Conservation (phyloP, 2,888 invertebrate species). For the Andrena fulva region DNA sequence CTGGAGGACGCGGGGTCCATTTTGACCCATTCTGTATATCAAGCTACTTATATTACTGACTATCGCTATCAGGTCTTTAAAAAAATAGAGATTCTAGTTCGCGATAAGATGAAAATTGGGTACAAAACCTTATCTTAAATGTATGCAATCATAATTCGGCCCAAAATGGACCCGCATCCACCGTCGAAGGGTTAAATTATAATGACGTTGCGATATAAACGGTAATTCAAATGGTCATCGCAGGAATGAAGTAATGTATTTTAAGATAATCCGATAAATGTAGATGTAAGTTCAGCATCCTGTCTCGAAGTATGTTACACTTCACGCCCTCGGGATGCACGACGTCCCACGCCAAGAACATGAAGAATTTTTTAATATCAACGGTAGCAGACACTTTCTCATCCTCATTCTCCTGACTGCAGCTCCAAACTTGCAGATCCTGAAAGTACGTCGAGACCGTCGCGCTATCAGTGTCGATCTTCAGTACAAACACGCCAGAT, state of each 20-base stretch:
- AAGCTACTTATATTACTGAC: too few relatives aligned
- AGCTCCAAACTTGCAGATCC: conserved; percentile 88
- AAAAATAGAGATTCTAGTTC: too few relatives aligned
- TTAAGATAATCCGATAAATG: conserved; percentile 91
- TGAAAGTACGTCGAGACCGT: conserved; percentile 93
- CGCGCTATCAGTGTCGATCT: conserved; percentile 92
- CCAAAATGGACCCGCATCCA: too few relatives aligned
- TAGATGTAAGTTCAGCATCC: conserved; percentile 90
- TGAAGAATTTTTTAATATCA: conserved; percentile 92
- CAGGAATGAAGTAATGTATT: conserved; percentile 93
- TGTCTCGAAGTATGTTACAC: conserved; percentile 92
- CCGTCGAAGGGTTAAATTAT: conserved; percentile 10
- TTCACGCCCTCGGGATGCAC: conserved; percentile 90
- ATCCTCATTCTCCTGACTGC: conserved; percentile 84
- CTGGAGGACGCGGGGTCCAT: too few relatives aligned
- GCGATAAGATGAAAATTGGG: too few relatives aligned
- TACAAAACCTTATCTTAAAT: too few relatives aligned
- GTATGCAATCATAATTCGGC: too few relatives aligned
- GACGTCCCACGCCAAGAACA: conserved; percentile 92
- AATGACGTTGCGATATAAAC: not conserved
- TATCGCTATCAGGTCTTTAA: too few relatives aligned
- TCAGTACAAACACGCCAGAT: conserved; percentile 89
- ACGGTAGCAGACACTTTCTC: conserved; percentile 88
- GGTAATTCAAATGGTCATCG: conserved; percentile 85
- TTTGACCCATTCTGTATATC: too few relatives aligned